Evolutionary conservation across 2,113 vertebrate species (phyloP), one percentile per base, ranked within the genome.

Genomic region (Chamaea fasciata): DNA sequence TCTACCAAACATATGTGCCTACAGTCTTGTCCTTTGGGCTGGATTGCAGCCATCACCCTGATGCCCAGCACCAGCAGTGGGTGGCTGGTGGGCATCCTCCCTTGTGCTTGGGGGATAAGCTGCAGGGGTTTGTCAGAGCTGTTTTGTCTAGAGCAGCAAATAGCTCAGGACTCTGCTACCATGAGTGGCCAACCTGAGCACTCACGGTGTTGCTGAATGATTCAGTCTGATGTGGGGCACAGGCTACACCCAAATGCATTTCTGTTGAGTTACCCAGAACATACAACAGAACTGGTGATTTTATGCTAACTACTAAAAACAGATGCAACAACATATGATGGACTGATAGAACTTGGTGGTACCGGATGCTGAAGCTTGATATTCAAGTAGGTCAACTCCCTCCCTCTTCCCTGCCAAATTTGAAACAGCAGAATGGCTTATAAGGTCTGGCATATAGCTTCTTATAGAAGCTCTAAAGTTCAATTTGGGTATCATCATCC

Each of bases 161-260:
- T 3, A 23, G 2, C 47, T 60, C 13, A 20, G 39, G 56, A 50
- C 21, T n/a, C 42, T 62, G 55, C 33, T 67, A 2, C 55, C n/a
- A 3, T 1, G 11, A 67, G 30, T 1, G 3, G 63, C 31, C 3
- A 2, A 3, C 28, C 39, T 39, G 52, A 55, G 30, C 0, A 0
- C 19, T 30, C 0, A 0, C 10, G 50, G 20, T 42, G 31, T 4
- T 53, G 41, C 57, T 76, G 57, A 24, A 52, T 76, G 26, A 49
- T 49, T 47, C 44, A 47, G 14, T 11, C 49, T 11, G 22, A 62
- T 14, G 53, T 1, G 27, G 30, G 65, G 27, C 47, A 63, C 6
- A n/a, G 37, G 33, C 44, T 87, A 39, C 24, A 22, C 49, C 22
- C 16, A 56, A 0, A 2, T 14, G 17, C 28, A 3, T 64, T 90